These are phyloP conservation scores for Charaxes varanes DNA, from an alignment of 1,140 invertebrate species.

Conservation along the genomic window DNA sequence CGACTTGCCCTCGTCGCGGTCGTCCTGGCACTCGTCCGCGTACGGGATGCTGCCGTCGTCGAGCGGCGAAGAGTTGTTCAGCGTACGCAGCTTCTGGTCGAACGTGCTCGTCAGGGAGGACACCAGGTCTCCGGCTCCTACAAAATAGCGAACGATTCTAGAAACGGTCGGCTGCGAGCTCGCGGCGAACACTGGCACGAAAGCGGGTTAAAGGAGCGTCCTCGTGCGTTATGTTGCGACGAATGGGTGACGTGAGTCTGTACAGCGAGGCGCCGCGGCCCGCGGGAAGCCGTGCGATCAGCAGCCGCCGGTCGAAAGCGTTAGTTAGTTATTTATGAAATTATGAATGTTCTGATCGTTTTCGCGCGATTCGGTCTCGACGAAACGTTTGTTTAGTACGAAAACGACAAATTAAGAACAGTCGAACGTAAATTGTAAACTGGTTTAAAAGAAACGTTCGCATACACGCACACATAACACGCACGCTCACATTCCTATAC, in stretches of 20 bases:
- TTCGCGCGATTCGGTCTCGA: conserved; percentile 18
- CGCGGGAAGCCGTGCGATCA: conserved; percentile 55
- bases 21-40: conserved; percentile 65
- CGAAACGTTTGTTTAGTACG: conserved; percentile 2
- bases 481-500: conserved; percentile 70
- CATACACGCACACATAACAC: conserved; percentile 65
- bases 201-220: conserved; percentile 48
- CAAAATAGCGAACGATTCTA: conserved; percentile 24
- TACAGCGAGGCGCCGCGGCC: conserved; percentile 30
- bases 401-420: conserved; percentile 22
- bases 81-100: conserved; percentile 78
- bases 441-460: conserved; percentile 31
- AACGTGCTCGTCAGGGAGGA: conserved; percentile 80
- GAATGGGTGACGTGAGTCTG: conserved; percentile 33
- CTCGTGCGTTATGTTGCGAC: conserved; percentile 33
- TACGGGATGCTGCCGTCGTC: conserved; percentile 72
- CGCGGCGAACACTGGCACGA: not conserved
- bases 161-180: not conserved
- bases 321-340: conserved; percentile 48
- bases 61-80: conserved; percentile 70
- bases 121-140: conserved; percentile 77
- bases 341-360: conserved; percentile 23
- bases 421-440: conserved; percentile 27
- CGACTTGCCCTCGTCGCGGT: conserved; percentile 53
- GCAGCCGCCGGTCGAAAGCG: conserved; percentile 47